Percentiles rank a stretch among this genome's conserved stretches.
Conservation (phyloP, 23 tunicate species). For the Corella eumyota region DNA sequence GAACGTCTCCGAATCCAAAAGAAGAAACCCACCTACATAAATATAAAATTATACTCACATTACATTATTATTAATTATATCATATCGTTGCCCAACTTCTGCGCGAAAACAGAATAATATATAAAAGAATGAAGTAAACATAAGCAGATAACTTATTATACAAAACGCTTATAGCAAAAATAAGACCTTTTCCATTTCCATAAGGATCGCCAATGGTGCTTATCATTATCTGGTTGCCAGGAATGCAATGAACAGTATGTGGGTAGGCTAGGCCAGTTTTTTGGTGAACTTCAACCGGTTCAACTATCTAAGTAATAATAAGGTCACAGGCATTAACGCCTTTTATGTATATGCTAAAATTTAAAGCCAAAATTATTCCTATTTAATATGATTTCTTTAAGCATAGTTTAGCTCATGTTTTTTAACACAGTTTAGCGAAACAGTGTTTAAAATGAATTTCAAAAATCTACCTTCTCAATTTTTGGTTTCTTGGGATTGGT, state of each 20-base stretch:
- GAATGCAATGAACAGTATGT: conserved; percentile 85
- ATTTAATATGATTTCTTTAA: too few relatives aligned
- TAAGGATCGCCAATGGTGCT: conserved; percentile 68
- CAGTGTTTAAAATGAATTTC: not conserved
- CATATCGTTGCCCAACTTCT: not conserved
- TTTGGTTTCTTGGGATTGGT: conserved; percentile 45
- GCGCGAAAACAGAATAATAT: not conserved
- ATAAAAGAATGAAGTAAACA: not conserved
- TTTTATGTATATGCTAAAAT: too few relatives aligned
- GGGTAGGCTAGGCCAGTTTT: conserved; percentile 67
- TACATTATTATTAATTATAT: too few relatives aligned
- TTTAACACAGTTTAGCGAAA: too few relatives aligned
- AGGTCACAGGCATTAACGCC: too few relatives aligned
- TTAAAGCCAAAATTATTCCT: too few relatives aligned
- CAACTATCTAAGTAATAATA: conserved; percentile 49
- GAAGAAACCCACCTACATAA: conserved; percentile 41
- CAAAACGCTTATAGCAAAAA: not conserved
- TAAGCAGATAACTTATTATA: not conserved
- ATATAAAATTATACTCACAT: not conserved
- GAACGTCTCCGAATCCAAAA: conserved; percentile 57
- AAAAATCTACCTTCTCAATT: conserved; percentile 29
- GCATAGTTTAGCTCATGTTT: too few relatives aligned
- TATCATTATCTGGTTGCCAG: conserved; percentile 89
- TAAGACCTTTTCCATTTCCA: conserved; percentile 74
- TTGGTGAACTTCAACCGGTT: conserved; percentile 51